Base-by-base conservation (phyloP, 1,140 invertebrate species). In the Lethrus apterus region DNA sequence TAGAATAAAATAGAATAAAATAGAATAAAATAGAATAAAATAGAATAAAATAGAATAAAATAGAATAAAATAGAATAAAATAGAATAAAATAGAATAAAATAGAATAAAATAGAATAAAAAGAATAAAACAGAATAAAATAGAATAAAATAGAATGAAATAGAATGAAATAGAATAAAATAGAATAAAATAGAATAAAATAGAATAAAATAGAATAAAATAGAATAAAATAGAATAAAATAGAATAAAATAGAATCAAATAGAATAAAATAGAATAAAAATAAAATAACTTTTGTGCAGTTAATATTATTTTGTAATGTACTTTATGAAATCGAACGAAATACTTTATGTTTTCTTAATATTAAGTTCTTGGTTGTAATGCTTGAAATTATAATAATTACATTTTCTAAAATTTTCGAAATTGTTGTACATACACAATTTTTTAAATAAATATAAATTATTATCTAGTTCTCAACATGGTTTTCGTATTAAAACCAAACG, bases 81-180 rank as follows among this genome's bases (percentile, higher is more conserved):
- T 26, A 10, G 24, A 26, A 26, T 26, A 26, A 10, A 26, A 26
- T 26, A 10, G 24, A 26, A 26, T 26, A 10, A 26, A 26, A 26
- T 26, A 26, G 24, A 26, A 26, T 26, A 10, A 10, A 26, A 26
- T 26, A 10, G 24, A 26, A 26, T 26, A 26, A 10, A 26, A 26
- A 10, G 24, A 26, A 26, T 26, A 26, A 10, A 26, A 26, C 10
- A 10, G 24, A 26, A 26, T 26, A 26, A 10, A 26, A 26, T 26
- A 26, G 24, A 10, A 26, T 38, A 2, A 18, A 38, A 46, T 46
- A 29, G 34, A 40, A 46, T 46, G 34, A 20, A 26, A 46, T 38
- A 1, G 35, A 38, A 46, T 46, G 34, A 29, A 40, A 46, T 46
- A 24, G 31, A 26, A 46, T 46, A 34, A 20, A 40, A 46, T 46